Evolutionary conservation across 64 coral and sea anemone genomes (phyloP).

Genomic region (Platygyra sinensis): DNA sequence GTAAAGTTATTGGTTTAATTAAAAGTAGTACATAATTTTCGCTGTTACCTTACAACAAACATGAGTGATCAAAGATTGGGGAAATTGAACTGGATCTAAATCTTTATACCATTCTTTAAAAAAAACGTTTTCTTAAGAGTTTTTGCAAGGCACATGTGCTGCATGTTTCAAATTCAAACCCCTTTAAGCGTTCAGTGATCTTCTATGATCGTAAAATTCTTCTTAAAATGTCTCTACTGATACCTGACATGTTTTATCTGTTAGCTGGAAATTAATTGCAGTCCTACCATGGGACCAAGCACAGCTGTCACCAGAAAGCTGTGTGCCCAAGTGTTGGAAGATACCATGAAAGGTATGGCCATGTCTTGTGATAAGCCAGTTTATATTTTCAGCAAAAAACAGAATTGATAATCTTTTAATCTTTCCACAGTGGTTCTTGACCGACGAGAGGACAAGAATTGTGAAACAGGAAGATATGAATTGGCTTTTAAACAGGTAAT

Average conservation of each 20-base stretch:
- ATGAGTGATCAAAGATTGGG: too few species aligned
- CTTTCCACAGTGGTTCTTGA: slow-evolving; percentile 88
- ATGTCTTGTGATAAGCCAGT: neutral
- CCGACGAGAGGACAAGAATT: slow-evolving; percentile 90
- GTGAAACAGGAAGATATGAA: slow-evolving; percentile 93
- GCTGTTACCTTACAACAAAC: too few species aligned
- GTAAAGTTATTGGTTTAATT: too few species aligned
- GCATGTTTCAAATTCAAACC: too few species aligned
- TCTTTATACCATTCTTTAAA: too few species aligned
- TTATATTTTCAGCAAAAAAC: too few species aligned
- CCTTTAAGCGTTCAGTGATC: too few species aligned
- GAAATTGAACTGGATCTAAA: too few species aligned
- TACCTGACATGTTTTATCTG: neutral
- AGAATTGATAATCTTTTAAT: neutral
- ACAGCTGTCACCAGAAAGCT: slow-evolving; percentile 89
- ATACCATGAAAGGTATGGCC: slow-evolving; percentile 95
- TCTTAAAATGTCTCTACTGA: neutral
- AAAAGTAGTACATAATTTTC: too few species aligned
- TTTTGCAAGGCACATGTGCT: too few species aligned
- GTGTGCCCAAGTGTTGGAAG: slow-evolving; percentile 94
- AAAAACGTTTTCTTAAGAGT: too few species aligned
- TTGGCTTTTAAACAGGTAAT: slow-evolving; percentile 93
- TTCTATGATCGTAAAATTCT: neutral
- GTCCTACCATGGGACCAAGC: slow-evolving; percentile 95
- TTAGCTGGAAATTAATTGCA: slow-evolving; percentile 99